Base-by-base conservation (phyloP, 2,113 vertebrate species). In the Gallinago undulata region DNA sequence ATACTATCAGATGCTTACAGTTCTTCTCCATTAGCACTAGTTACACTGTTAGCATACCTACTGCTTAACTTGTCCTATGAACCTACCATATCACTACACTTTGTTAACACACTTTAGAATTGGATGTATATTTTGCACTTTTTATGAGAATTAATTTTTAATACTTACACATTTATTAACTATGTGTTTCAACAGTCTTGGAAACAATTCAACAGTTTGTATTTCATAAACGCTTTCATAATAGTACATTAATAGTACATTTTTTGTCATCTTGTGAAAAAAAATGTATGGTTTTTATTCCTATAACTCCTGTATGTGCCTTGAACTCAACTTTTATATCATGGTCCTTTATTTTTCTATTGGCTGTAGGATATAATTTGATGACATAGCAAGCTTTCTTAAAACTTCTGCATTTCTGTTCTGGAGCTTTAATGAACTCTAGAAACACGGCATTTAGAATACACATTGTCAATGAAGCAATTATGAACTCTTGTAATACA, bases 281-380 rank as follows among this genome's bases (percentile, higher is more conserved):
- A 56, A 92, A 63, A 10, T 16, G 5, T 15, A 7, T 50, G 7
- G 2, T 39, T 50, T 24, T 48, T 67, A 31, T 64, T 91, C 25
- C 7, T 68, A 0, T 75, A 17, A 47, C 55, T 85, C n/a, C 33
- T 5, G 9, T 67, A 10, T 0, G 0, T 88, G 18, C 82, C 31
- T 47, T 68, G n/a, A 76, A 35, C 39, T 66, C 27, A 48, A 25
- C 21, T 87, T 13, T 59, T 63, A 1, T 1, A 4, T 45, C 63
- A 31, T 47, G 9, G 10, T 72, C 2, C 47, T 59, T 76, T 66
- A 19, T 74, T 91, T 84, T 74, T 72, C 31, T 41, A 9, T 47
- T 67, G 19, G 13, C 39, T 50, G 9, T 59, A 27, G 18, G 8
- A 59, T 81, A 5, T 18, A 37, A 74, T 67, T 66, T 66, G 23